A percentile compares a stretch with the other conserved stretches of the same genome.
phyloP scores from a whole-genome alignment of 2,888 invertebrate genomes.

The Cheilosia impressa region DNA sequence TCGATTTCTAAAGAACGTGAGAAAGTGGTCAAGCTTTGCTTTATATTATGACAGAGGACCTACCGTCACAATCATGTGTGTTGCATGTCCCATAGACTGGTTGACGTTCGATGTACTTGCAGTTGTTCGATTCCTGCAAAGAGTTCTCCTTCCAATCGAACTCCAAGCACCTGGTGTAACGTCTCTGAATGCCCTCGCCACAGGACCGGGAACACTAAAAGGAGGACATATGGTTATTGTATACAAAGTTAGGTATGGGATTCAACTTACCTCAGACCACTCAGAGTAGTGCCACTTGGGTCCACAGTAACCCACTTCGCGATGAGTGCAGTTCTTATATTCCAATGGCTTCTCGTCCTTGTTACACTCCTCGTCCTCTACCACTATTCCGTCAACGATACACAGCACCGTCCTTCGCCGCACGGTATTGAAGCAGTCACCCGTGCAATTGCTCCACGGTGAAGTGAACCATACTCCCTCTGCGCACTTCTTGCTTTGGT shows the following conservation, averaged over 20 bases:
- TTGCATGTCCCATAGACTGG: constrained; percentile 84
- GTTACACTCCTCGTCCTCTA: constrained; percentile 83
- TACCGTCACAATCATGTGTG: constrained; percentile 83
- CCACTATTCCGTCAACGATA: constrained; percentile 77
- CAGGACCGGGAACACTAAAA: constrained; percentile 85
- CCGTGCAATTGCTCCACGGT: constrained; percentile 85
- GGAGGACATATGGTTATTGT: too few species aligned
- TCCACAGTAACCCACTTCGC: constrained; percentile 79
- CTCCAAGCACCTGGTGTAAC: constrained; percentile 85
- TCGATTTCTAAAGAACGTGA: constrained; percentile 63
- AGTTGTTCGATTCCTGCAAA: constrained; percentile 83
- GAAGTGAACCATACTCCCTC: constrained; percentile 92
- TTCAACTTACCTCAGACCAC: constrained; percentile 85
- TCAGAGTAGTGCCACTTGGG: constrained; percentile 85
- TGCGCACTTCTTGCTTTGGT: constrained; percentile 87
- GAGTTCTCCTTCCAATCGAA: constrained; percentile 80
- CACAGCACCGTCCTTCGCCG: constrained; percentile 78
- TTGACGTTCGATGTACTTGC: constrained; percentile 84
- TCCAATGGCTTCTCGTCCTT: constrained; percentile 87
- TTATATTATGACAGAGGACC: constrained; percentile 15
- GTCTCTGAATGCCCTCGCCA: constrained; percentile 85
- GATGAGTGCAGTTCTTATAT: constrained; percentile 86
- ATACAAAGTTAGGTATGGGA: not conserved
- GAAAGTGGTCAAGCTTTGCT: not conserved
- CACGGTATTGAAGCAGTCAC: constrained; percentile 81